These are phyloP conservation scores for Cerastis rubricosa DNA, from an alignment of 2,888 invertebrate species.

Conservation along the genomic window DNA sequence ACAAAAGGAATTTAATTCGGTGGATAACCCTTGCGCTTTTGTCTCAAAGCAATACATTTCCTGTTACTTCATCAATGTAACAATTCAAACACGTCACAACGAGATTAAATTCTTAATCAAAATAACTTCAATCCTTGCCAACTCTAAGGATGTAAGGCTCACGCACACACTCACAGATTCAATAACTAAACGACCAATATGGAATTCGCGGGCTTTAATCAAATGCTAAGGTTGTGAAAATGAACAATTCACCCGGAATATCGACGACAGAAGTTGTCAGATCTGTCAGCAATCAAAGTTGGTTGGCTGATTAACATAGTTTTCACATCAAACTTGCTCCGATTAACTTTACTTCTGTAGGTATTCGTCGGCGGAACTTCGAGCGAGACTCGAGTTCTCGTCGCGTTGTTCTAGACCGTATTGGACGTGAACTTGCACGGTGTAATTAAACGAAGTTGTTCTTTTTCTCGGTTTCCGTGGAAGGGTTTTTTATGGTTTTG, in stretches of 20 bases:
- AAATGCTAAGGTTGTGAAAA: constrained; percentile 68
- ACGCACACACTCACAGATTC: constrained; percentile 54
- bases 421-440: constrained; percentile 54
- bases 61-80: constrained; percentile 14
- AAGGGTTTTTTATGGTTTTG: not conserved
- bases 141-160: constrained; percentile 10
- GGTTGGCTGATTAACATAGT: constrained; percentile 73
- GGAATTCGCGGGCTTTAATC: constrained; percentile 59
- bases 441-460: constrained; percentile 53
- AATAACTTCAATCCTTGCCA: constrained; percentile 48
- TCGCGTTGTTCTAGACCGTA: constrained; percentile 59
- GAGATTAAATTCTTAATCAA: constrained; percentile 61
- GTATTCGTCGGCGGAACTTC: constrained; percentile 65
- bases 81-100: constrained; percentile 24
- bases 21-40: not conserved
- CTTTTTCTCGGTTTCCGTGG: constrained; percentile 45
- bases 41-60: constrained; percentile 13
- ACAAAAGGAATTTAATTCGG: not conserved
- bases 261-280: constrained; percentile 68
- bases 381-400: constrained; percentile 43
- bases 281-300: constrained; percentile 72
- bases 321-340: constrained; percentile 70
- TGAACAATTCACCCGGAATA: constrained; percentile 67
- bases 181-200: constrained; percentile 62
- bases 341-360: constrained; percentile 70